Evolutionary conservation across 2,888 invertebrate genomes (phyloP).

Genomic region (Cheilosia variabilis): DNA sequence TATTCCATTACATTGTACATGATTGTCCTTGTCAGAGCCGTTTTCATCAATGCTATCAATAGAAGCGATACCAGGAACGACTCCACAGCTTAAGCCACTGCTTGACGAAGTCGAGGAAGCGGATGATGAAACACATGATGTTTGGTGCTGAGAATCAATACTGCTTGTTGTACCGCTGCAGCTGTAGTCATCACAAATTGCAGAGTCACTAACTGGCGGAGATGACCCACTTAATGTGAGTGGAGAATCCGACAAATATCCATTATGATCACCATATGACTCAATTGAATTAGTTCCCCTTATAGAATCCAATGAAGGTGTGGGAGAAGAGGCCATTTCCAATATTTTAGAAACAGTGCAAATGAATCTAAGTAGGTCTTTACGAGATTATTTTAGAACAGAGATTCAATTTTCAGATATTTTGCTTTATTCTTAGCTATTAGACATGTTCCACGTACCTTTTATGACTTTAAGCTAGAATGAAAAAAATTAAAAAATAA

Average conservation of each 20-base stretch:
- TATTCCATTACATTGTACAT: constrained; percentile 75
- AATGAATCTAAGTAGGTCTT: constrained; percentile 1
- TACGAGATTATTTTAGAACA: background rate
- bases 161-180: constrained; percentile 79
- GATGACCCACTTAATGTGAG: constrained; percentile 94
- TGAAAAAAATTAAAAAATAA: background rate
- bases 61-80: constrained; percentile 56
- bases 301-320: constrained; percentile 96
- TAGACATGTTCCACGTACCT: constrained; percentile 33
- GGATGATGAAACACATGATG: constrained; percentile 81
- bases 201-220: constrained; percentile 93
- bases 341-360: constrained; percentile 15
- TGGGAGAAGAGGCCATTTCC: constrained; percentile 93
- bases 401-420: constrained; percentile 17
- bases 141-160: constrained; percentile 81
- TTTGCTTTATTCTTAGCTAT: constrained; percentile 10
- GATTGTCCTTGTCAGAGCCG: constrained; percentile 63
- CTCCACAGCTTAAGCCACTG: constrained; percentile 85
- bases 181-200: constrained; percentile 89
- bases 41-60: constrained; percentile 54
- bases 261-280: constrained; percentile 92
- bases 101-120: constrained; percentile 81
- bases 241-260: constrained; percentile 90
- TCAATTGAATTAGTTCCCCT: constrained; percentile 94
- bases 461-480: constrained; percentile 10